Conservation (phyloP, 2,113 vertebrate species). For the Petrocephalus microphthalmus region DNA sequence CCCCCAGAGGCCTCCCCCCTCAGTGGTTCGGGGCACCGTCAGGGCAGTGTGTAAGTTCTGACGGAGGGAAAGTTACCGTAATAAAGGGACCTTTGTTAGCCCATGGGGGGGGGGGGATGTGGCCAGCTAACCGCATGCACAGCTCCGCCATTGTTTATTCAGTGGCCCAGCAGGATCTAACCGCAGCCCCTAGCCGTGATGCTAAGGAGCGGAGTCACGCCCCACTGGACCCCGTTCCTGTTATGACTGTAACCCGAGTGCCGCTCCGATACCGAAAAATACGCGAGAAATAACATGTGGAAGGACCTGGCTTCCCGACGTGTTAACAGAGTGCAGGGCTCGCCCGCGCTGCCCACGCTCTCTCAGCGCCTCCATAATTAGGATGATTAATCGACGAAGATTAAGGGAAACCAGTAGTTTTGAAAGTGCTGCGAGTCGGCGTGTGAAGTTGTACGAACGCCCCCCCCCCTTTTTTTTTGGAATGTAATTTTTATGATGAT, state of each 20-base stretch:
- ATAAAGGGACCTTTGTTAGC: constrained; percentile 79
- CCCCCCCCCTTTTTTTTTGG: neutral
- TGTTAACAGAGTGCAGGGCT: constrained; percentile 1
- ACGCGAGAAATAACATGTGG: constrained; percentile 7
- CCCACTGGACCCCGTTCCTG: neutral
- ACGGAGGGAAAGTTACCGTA: constrained; percentile 73
- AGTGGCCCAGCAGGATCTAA: constrained; percentile 77
- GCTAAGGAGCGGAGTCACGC: neutral
- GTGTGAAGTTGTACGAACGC: neutral
- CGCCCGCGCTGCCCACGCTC: neutral
- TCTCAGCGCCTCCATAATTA: constrained; percentile 5
- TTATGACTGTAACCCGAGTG: constrained; percentile 18
- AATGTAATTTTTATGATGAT: neutral
- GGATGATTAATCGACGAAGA: neutral
- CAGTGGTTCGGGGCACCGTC: constrained; percentile 66
- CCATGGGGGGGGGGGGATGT: constrained; percentile 58
- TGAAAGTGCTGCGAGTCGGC: neutral
- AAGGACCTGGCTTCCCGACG: constrained; percentile 1
- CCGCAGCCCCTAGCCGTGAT: constrained; percentile 45
- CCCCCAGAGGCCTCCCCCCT: constrained; percentile 47
- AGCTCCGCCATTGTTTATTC: constrained; percentile 75
- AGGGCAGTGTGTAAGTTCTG: constrained; percentile 74
- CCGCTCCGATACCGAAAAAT: neutral
- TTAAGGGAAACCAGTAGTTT: neutral
- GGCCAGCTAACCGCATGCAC: constrained; percentile 65